Percentiles rank a stretch among this genome's conserved stretches.
Conservation (phyloP, 1,140 invertebrate genomes). For the Panulirus ornatus region DNA sequence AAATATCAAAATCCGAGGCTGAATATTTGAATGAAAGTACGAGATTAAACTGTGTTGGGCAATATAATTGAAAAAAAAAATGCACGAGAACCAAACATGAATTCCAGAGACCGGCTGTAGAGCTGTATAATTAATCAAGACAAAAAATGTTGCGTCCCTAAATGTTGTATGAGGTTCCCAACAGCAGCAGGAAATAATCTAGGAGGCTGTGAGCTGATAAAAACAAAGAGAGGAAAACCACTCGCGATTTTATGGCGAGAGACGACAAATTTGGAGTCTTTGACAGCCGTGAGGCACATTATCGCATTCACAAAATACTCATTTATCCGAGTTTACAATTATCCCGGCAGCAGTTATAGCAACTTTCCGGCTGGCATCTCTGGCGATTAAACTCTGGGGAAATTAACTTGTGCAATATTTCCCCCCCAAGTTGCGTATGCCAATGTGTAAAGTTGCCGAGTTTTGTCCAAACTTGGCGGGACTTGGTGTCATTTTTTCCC, state of each 20-base stretch:
- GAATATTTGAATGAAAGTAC: too few species aligned
- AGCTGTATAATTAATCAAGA: too few species aligned
- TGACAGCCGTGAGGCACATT: conserved; percentile 5
- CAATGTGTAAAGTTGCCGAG: neutral
- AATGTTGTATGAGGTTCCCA: too few species aligned
- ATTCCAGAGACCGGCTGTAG: too few species aligned
- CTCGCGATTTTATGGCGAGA: neutral
- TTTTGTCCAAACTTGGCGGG: neutral
- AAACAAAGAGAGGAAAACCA: too few species aligned
- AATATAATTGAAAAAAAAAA: too few species aligned
- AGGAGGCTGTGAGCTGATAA: too few species aligned
- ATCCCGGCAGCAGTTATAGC: neutral
- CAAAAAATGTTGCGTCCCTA: too few species aligned
- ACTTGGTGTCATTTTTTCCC: neutral
- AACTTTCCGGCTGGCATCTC: neutral
- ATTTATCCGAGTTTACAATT: neutral
- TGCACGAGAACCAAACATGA: too few species aligned
- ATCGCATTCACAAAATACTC: neutral
- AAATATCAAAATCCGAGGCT: too few species aligned
- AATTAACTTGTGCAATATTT: conserved; percentile 12
- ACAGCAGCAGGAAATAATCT: too few species aligned
- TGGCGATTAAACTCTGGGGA: conserved; percentile 11
- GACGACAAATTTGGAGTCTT: neutral
- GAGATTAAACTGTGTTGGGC: too few species aligned
- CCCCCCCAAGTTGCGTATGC: conserved; percentile 9